Base-by-base conservation (phyloP, 2,888 invertebrate genomes). In the Erebia epiphron region DNA sequence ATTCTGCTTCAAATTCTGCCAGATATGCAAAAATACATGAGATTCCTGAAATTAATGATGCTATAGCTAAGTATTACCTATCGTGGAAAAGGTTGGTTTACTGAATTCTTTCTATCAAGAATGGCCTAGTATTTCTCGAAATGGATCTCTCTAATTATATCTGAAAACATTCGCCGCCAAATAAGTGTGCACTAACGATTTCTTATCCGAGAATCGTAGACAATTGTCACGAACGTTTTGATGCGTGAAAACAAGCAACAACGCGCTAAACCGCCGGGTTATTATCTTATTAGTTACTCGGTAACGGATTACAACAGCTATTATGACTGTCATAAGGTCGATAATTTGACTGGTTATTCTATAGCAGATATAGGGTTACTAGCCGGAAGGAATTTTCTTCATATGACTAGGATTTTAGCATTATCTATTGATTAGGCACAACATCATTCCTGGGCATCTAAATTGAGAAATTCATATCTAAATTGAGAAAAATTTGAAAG, bases 191-290 rank as follows among this genome's bases (percentile, higher is more conserved):
- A 67, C 18, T 63, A 67, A 67, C 41, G 52, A 56, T 54, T 61
- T 62, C 60, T 56, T 56, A 66, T 57, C 56, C 57, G 56, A 67
- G 67, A 67, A 63, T 63, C 60, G 54, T n/a, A 26, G 56, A 49
- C 67, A 46, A 64, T 58, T 43, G 65, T 68, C 72, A 68, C 69
- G 67, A 62, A 69, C 58, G 70, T 62, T 18, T 49, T 60, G 68
- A 69, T 64, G 73, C 73, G 75, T 68, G 69, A 71, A 72, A 68
- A 71, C 67, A 73, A 58, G 58, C 52, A 71, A 71, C 72, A 73
- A 61, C 68, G 67, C 50, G 70, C 70, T 75, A 73, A 76, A 73
- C 62, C n/a, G 43, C 63, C 26, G 65, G 67, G 64, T 67, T 54
- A 61, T 74, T 68, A 68, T 65, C 68, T 72, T 62, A 65, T 74